Evolutionary conservation across 2,797 vertebrate genomes (phyloP), one percentile per base, ranked within the genome.

Genomic region (Anisognathus igniventris): DNA sequence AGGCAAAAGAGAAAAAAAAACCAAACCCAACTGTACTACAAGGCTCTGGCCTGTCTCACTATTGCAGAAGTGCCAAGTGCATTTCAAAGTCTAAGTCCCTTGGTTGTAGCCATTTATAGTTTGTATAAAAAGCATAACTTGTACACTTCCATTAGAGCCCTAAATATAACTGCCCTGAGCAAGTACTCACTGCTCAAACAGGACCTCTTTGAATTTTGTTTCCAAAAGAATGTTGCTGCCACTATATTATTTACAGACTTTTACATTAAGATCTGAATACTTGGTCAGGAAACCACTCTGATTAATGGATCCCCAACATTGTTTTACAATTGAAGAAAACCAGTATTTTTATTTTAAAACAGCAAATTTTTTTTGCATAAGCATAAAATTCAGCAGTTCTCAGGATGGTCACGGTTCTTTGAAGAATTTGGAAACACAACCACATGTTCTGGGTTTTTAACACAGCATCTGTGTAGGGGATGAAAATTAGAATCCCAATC

Each of bases 131-230:
- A 96, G 83, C 92, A 37, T 88, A 96, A 94, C 87, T 95, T 91
- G 94, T 92, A 62, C 87, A 78, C 78, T 94, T 95, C 92, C 91
- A 92, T 91, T 88, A 75, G 57, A 89, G 93, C 33, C 91, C 94
- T 96, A 97, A 96, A 96, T 96, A 96, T 90, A 97, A 96, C 80
- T 81, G 80, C 83, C 88, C 74, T 33, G 83, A 95, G 90, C 87
- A 74, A 86, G 86, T 16, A 85, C 72, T 90, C 15, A 2, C 56
- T 86, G 75, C 51, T 44, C 84, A 78, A 74, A 96, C 92, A 94
- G 91, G 37, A 47, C 48, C 65, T 79, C 96, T 95, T 93, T 96
- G 92, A 96, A 73, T 83, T 72, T 16, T 30, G 33, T 65, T 93
- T 95, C 85, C 89, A 70, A 80, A 95, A 95, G 91, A 92, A 91